Base-by-base conservation (phyloP, 2,797 vertebrate genomes). In the Thamnophis elegans region DNA sequence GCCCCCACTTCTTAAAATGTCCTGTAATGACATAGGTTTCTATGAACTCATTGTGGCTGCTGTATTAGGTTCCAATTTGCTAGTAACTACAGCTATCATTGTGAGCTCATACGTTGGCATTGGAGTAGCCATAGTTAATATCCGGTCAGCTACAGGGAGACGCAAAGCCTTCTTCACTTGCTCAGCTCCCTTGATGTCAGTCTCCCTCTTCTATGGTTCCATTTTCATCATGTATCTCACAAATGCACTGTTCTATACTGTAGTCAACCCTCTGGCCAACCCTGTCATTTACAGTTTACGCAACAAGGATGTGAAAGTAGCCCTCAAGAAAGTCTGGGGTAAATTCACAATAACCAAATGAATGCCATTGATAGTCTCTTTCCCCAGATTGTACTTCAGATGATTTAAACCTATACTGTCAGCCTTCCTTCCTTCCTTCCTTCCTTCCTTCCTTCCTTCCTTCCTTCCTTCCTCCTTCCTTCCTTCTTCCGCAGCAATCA, bases 281-380 rank as follows among this genome's bases (percentile, higher is more conserved):
- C 95, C 92, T 28, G 58, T 93, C 11, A 90, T 93, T 85, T 95
- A 95, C 16, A 95, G 94, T 25, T 26, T 96, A 59, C 94, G 94
- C 82, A 94, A 95, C 90, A 95, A 95, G 88, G 95, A 96, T 20
- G 91, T 96, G n/a, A 96, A 96, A 59, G 89, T 91, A 2, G 88
- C 94, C n/a, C 96, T 96, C 1, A 85, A 55, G 65, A 95, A 95
- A 86, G 87, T 78, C 51, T 53, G 6, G 0, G 58, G 73, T 20
- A 93, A 0, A 36, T 55, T 91, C 36, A 0, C 0, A 1, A 14
- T 1, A 1, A 26, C 90, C 1, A 47, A 59, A 2, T 95, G 90
- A 95, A 42, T n/a, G 5, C 5, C 2, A 9, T 25, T 22, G 3
- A 14, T 3, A 32, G 5, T 28, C 13, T 1, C 36, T 20, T 47